These are phyloP conservation scores for Acronicta leporina DNA, from an alignment of 2,888 invertebrate genomes.

Conservation along the genomic window DNA sequence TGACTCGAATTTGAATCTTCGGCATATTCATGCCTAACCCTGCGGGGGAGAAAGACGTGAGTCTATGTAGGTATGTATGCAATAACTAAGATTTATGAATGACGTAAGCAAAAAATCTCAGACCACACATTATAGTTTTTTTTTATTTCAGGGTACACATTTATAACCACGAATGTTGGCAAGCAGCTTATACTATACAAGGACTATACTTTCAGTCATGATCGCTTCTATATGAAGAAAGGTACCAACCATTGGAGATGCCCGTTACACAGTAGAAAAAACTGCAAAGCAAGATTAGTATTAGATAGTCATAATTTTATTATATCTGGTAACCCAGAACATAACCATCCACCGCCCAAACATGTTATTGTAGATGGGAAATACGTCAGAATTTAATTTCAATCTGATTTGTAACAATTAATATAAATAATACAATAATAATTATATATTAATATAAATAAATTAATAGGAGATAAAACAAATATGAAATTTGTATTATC, in stretches of 20 bases:
- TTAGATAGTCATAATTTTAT: slow-evolving; percentile 7
- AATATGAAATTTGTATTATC: too few species aligned
- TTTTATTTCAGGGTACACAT: slow-evolving; percentile 19
- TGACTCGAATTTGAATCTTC: too few species aligned
- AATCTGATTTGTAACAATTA: neutral
- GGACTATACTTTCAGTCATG: slow-evolving; percentile 13
- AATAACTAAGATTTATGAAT: too few species aligned
- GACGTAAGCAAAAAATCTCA: too few species aligned
- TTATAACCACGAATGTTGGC: slow-evolving; percentile 2
- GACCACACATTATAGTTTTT: neutral
- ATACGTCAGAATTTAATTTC: slow-evolving; percentile 10
- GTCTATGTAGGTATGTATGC: too few species aligned
- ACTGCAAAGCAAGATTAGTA: slow-evolving; percentile 27
- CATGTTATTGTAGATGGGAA: slow-evolving; percentile 22
- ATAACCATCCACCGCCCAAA: slow-evolving; percentile 25
- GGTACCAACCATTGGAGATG: slow-evolving; percentile 28
- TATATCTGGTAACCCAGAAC: neutral
- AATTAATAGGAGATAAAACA: neutral
- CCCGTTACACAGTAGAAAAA: slow-evolving; percentile 17
- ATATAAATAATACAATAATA: too few species aligned
- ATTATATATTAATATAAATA: too few species aligned
- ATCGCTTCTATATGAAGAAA: neutral
- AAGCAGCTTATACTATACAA: slow-evolving; percentile 15
- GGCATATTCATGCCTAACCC: too few species aligned
- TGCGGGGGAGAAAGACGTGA: too few species aligned